These are phyloP conservation scores for Acanthosepion lycidas DNA, from an alignment of 2,888 invertebrate genomes.

Conservation along the genomic window DNA sequence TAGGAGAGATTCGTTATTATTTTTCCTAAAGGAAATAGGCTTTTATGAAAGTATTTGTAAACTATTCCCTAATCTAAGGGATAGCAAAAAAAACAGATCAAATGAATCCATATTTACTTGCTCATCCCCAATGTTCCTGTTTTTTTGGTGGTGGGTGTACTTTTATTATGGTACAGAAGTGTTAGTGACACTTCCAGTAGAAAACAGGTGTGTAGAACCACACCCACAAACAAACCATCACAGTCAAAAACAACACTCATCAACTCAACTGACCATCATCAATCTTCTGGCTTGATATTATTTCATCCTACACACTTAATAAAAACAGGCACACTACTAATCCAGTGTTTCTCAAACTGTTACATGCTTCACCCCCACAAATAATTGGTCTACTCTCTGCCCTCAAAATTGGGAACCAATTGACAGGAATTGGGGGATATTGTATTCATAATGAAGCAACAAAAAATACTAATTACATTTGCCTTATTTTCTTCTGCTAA, in stretches of 20 bases:
- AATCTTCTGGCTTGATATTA: no score
- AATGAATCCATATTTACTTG: not conserved
- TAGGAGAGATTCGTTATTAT: not conserved
- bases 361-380: not conserved
- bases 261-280: not conserved
- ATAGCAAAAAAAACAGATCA: not conserved
- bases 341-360: not conserved
- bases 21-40: not conserved
- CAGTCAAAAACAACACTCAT: not conserved
- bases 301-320: not conserved
- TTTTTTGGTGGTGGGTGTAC: not conserved
- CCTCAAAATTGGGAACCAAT: not conserved
- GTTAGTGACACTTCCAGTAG: not conserved
- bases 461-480: no score
- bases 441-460: no score
- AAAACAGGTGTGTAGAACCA: not conserved
- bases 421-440: no score
- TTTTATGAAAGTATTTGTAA: not conserved
- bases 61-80: not conserved
- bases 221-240: not conserved
- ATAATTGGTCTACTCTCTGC: not conserved
- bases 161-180: not conserved
- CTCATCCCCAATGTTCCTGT: not conserved
- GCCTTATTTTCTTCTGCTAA: no score
- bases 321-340: not conserved